A percentile compares a stretch with the other conserved stretches of the same genome.
phyloP scores from a whole-genome alignment of 1,140 invertebrate genomes.

The Oncopeltus fasciatus region DNA sequence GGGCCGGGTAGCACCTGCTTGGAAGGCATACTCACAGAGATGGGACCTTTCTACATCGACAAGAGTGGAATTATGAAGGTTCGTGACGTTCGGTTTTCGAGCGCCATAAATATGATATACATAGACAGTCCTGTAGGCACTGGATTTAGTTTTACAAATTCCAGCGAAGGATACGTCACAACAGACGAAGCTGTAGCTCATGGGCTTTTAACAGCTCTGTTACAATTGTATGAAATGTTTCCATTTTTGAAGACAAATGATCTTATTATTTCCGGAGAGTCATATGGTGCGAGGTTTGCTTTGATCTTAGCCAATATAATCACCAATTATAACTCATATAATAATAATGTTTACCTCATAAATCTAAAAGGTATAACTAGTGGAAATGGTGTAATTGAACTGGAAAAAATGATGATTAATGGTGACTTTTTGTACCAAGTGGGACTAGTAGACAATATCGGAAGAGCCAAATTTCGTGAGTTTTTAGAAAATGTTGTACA shows the following conservation, averaged over 20 bases:
- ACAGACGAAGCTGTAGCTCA: slow-evolving; percentile 51
- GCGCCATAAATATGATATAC: slow-evolving; percentile 59
- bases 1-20: slow-evolving; percentile 66
- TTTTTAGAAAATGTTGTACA: slow-evolving; percentile 11
- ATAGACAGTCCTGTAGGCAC: slow-evolving; percentile 80
- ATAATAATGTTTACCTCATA: slow-evolving; percentile 36
- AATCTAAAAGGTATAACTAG: slow-evolving; percentile 58
- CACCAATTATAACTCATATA: slow-evolving; percentile 46
- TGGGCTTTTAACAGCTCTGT: slow-evolving; percentile 46
- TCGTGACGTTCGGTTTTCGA: slow-evolving; percentile 58
- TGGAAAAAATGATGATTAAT: slow-evolving; percentile 61
- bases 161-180: slow-evolving; percentile 43
- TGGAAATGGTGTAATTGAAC: slow-evolving; percentile 73
- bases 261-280: slow-evolving; percentile 73
- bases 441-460: slow-evolving; percentile 36
- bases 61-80: slow-evolving; percentile 38
- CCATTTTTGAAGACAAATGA: slow-evolving; percentile 20
- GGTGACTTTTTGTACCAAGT: slow-evolving; percentile 67
- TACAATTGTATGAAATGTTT: slow-evolving; percentile 57
- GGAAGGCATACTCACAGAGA: slow-evolving; percentile 66
- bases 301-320: slow-evolving; percentile 64
- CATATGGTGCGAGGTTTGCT: slow-evolving; percentile 59
- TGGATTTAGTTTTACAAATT: slow-evolving; percentile 56
- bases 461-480: slow-evolving; percentile 23
- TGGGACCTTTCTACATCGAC: slow-evolving; percentile 29